Evolutionary conservation across 2,113 vertebrate species (phyloP).

Genomic region (Puma concolor): DNA sequence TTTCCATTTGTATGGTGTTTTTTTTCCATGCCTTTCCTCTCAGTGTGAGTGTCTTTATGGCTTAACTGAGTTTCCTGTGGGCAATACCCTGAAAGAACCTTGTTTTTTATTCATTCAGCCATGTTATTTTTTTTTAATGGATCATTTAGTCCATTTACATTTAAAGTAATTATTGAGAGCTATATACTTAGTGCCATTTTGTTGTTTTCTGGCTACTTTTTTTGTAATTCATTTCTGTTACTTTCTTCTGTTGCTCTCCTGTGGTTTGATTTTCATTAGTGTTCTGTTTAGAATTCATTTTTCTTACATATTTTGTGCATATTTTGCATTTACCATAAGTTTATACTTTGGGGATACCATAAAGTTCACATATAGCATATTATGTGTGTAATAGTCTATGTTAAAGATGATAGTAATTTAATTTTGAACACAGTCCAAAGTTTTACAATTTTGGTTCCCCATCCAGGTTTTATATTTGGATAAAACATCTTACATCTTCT

Average conservation of each 20-base stretch:
- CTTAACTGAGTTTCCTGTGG: too few species aligned
- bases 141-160: too few species aligned
- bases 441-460: background rate
- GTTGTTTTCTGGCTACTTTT: background rate
- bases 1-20: too few species aligned
- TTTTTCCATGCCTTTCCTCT: too few species aligned
- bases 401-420: background rate
- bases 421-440: background rate
- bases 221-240: background rate
- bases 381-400: background rate
- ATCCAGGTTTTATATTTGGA: background rate
- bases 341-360: background rate
- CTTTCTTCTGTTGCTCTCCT: background rate
- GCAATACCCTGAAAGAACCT: too few species aligned
- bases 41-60: too few species aligned
- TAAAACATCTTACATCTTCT: background rate
- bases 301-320: background rate
- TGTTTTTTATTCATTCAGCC: too few species aligned
- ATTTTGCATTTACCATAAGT: background rate
- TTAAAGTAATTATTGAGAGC: too few species aligned
- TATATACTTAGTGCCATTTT: background rate
- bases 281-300: background rate
- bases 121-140: too few species aligned
- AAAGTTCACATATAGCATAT: background rate
- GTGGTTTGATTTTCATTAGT: background rate